phyloP scores from a whole-genome alignment of 2,797 vertebrate genomes.

The Esox masquinongy region DNA sequence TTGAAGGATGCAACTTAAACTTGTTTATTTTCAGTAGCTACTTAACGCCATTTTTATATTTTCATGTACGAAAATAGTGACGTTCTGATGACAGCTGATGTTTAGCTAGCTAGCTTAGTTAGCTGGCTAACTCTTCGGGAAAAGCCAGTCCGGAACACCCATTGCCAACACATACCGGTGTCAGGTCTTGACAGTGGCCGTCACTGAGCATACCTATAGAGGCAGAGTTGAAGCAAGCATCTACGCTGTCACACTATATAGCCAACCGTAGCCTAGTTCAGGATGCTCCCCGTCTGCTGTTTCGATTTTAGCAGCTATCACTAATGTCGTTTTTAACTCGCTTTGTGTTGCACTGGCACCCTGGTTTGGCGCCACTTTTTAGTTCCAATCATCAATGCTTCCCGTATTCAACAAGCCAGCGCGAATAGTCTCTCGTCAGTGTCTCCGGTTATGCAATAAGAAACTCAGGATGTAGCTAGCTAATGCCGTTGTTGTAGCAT shows the following conservation, averaged over 20 bases:
- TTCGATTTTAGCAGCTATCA: neutral
- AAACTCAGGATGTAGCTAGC: neutral
- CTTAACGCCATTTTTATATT: neutral
- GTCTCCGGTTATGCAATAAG: neutral
- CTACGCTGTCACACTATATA: neutral
- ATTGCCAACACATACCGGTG: neutral
- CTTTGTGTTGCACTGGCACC: neutral
- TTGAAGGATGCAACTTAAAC: neutral
- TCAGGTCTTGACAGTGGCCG: neutral
- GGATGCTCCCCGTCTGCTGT: neutral
- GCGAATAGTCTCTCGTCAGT: neutral
- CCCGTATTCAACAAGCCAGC: slow-evolving; percentile 36
- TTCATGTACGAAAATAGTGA: neutral
- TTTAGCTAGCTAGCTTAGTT: neutral
- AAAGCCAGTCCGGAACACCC: neutral
- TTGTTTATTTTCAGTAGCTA: neutral
- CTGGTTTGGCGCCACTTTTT: slow-evolving; percentile 84
- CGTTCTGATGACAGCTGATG: neutral
- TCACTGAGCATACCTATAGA: neutral
- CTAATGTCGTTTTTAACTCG: neutral
- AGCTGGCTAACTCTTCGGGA: neutral
- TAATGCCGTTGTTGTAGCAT: neutral
- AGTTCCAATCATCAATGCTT: slow-evolving; percentile 64
- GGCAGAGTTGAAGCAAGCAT: too few species aligned
- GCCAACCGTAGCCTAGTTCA: neutral